phyloP scores from a whole-genome alignment of 1,140 invertebrate species.

The Delia radicum region DNA sequence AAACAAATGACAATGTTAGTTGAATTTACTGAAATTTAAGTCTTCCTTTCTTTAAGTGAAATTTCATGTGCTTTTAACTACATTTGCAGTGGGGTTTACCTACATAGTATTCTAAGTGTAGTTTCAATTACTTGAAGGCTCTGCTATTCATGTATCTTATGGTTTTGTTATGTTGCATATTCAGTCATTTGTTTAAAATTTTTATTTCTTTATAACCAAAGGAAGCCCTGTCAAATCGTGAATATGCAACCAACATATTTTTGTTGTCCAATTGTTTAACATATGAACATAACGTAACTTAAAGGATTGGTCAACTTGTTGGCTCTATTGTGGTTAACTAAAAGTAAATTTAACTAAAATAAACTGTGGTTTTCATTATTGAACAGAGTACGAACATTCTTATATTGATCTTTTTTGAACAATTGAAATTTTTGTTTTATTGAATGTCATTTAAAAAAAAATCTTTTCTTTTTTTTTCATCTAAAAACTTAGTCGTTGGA shows the following conservation, averaged over 20 bases:
- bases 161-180: neutral
- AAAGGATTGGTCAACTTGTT: neutral
- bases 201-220: neutral
- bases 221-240: neutral
- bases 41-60: no score
- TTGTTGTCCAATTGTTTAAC: neutral
- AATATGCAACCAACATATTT: neutral
- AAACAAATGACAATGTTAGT: no score
- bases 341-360: no score
- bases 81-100: neutral
- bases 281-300: neutral
- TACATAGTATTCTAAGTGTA: neutral
- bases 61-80: no score
- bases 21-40: no score
- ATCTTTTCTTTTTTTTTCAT: no score
- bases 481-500: neutral
- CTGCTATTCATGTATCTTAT: neutral
- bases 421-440: conserved; percentile 6
- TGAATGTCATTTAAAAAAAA: neutral
- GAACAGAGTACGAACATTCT: neutral
- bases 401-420: neutral
- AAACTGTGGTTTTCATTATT: neutral
- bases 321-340: neutral
- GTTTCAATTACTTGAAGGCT: neutral
- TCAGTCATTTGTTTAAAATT: neutral